Percentiles rank a stretch among this genome's conserved stretches.
phyloP scores from a whole-genome alignment of 2,888 invertebrate species.

The Drosophila fungiperda region DNA sequence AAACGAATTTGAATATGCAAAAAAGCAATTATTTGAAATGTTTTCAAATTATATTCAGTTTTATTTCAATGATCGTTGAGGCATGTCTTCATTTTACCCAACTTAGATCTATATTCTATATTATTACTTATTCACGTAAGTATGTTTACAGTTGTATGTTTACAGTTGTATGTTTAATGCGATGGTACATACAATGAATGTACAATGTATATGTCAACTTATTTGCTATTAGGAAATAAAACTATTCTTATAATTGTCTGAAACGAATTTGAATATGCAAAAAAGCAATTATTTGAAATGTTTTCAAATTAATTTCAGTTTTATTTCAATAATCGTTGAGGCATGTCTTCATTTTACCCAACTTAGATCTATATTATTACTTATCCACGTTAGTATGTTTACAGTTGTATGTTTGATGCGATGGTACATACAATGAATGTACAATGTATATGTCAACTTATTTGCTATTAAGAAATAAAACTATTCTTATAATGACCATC shows the following conservation, averaged over 20 bases:
- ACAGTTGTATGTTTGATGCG: conserved; percentile 15
- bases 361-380: conserved; percentile 47
- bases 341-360: conserved; percentile 46
- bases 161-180: conserved; percentile 17
- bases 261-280: background rate
- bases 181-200: conserved; percentile 19
- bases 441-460: conserved; percentile 31
- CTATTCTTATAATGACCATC: conserved; percentile 10
- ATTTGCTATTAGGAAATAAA: conserved; percentile 16
- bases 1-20: background rate
- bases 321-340: conserved; percentile 49
- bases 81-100: conserved; percentile 46
- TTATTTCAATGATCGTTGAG: conserved; percentile 49
- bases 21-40: background rate
- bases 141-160: conserved; percentile 11
- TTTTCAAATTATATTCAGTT: conserved; percentile 17
- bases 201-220: conserved; percentile 29
- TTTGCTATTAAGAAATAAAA: conserved; percentile 12
- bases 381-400: conserved; percentile 15
- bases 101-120: conserved; percentile 46
- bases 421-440: conserved; percentile 20
- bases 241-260: background rate
- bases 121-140: conserved; percentile 19
- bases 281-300: background rate
- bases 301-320: conserved; percentile 17